phyloP scores from a whole-genome alignment of 2,113 vertebrate genomes.

The Pomatostomus ruficeps region DNA sequence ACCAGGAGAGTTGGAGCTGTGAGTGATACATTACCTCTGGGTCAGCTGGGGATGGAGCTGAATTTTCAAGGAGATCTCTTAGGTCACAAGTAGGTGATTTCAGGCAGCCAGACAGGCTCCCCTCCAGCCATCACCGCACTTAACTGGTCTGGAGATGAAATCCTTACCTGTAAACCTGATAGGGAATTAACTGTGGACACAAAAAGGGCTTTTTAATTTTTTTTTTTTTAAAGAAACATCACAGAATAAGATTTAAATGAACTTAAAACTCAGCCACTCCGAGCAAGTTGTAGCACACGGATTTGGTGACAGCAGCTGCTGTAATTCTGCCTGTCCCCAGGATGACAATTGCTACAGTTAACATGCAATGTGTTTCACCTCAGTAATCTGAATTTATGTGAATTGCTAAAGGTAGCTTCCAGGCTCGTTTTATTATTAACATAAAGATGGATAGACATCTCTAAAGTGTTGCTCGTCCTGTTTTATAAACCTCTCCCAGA shows the following conservation, averaged over 20 bases:
- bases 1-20: background rate
- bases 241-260: background rate
- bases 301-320: background rate
- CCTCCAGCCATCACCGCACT: background rate
- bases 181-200: background rate
- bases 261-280: background rate
- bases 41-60: background rate
- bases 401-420: background rate
- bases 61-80: background rate
- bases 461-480: background rate
- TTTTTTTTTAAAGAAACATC: background rate
- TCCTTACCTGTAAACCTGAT: background rate
- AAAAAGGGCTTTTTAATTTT: background rate
- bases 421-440: background rate
- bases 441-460: background rate
- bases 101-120: background rate
- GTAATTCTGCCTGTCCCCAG: background rate
- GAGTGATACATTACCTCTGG: background rate
- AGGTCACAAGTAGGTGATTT: background rate
- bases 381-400: background rate
- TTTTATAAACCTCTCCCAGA: background rate
- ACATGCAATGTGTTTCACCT: background rate
- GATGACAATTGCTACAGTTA: background rate
- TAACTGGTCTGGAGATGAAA: background rate
- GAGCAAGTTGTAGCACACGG: background rate